Evolutionary conservation across 2,113 vertebrate species (phyloP).

Genomic region (Chrysemys picta): DNA sequence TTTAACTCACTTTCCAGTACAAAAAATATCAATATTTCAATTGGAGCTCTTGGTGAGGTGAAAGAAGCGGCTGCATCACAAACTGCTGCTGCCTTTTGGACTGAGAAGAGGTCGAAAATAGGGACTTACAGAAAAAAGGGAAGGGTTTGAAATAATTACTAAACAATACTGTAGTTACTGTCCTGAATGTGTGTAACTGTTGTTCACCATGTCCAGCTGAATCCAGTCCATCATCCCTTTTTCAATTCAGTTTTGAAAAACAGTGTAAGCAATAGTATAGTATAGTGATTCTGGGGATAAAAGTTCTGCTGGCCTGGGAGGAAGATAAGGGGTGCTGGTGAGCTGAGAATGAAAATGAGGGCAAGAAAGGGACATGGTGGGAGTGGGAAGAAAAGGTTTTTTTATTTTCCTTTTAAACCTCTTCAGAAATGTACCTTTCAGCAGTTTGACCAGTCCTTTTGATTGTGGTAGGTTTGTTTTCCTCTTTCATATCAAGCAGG

Average conservation of each 20-base stretch:
- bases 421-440: background rate
- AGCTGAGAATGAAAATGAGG: background rate
- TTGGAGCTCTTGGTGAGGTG: background rate
- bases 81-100: background rate
- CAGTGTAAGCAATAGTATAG: background rate
- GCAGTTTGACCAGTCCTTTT: fast-evolving
- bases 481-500: background rate
- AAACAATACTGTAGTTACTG: background rate
- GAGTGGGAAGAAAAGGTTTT: background rate
- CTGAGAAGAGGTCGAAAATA: background rate
- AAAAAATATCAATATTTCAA: background rate
- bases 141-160: background rate
- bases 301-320: background rate
- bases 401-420: background rate
- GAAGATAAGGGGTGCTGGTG: background rate
- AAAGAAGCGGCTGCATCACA: background rate
- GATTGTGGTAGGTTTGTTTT: background rate
- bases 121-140: background rate
- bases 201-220: background rate
- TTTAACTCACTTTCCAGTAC: background rate
- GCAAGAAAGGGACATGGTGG: background rate
- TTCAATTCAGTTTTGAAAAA: background rate
- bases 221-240: background rate
- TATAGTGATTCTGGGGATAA: background rate
- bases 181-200: background rate